Evolutionary conservation across 1,140 invertebrate species (phyloP), one percentile per base, ranked within the genome.

Genomic region (Bicyclus anynana): DNA sequence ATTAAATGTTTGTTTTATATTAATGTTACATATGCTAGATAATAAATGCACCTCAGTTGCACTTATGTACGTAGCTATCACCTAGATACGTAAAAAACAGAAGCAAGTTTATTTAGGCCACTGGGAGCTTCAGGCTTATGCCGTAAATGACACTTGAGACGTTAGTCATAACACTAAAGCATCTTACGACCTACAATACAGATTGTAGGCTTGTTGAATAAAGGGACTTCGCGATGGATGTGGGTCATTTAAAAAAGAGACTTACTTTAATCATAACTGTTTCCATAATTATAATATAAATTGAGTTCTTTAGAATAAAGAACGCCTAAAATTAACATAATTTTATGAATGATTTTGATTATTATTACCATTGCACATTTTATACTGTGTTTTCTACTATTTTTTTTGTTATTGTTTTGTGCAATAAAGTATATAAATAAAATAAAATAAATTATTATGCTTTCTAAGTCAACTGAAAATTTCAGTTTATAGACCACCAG

Each of bases 61-160:
- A 33, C 10, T 7, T 9, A 7, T 29, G 10, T 29, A 33, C 1
- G n/a, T 12, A 12, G n/a, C 10, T 20, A 40, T n/a, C n/a, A 16
- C 14, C 14, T 17, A 1, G 7, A 9, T 44, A 17, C 14, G 16
- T 40, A 20, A 44, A 20, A 20, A 18, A 18, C 20, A 20, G 17
- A 20, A 44, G 40, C 40, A 20, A 20, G 9, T 37, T 57, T 50
- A 53, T 59, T 59, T 13, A 49, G 57, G 57, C 44, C 57, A 52
- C 50, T 52, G 50, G 37, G 20, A 44, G 18, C 40, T 44, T 44
- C 16, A 53, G 33, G 44, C 57, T 59, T 37, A 53, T 23, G 44
- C 26, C 44, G 42, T 59, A 53, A 59, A 53, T 49, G 50, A 37
- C 27, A 48, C 50, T 59, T 48, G 57, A 53, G 50, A 53, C 29